A percentile compares a stretch with the other conserved stretches of the same genome.
These are phyloP conservation scores for Coecobrya sp. DNA, from an alignment of 2,888 invertebrate genomes.

Conservation along the genomic window DNA sequence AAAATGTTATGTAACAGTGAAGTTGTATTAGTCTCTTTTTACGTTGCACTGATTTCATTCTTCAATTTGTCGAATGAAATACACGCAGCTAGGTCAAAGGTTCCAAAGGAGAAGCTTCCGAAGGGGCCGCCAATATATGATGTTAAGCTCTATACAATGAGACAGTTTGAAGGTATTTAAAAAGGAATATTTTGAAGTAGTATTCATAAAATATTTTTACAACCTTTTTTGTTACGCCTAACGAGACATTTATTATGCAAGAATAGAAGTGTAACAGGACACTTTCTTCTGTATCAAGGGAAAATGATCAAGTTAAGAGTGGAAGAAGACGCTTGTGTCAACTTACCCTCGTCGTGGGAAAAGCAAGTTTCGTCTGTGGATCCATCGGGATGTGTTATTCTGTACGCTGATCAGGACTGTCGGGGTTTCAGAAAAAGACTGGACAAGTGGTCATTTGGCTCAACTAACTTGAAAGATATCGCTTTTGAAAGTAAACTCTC, in stretches of 20 bases:
- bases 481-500: slow-evolving; percentile 81
- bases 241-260: too few species aligned
- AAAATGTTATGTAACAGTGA: slow-evolving; percentile 54
- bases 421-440: slow-evolving; percentile 81
- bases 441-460: slow-evolving; percentile 82
- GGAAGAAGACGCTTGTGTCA: slow-evolving; percentile 71
- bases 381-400: slow-evolving; percentile 79
- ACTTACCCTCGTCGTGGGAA: slow-evolving; percentile 78
- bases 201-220: too few species aligned
- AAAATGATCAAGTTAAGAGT: slow-evolving; percentile 81
- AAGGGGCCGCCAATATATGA: slow-evolving; percentile 73
- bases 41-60: slow-evolving; percentile 2
- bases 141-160: slow-evolving; percentile 77
- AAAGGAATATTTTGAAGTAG: neutral
- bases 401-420: slow-evolving; percentile 82
- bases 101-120: slow-evolving; percentile 64
- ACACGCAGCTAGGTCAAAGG: slow-evolving; percentile 43
- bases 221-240: neutral
- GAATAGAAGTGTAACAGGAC: neutral
- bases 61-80: slow-evolving; percentile 40
- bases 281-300: slow-evolving; percentile 47
- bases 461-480: slow-evolving; percentile 82
- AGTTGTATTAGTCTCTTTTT: slow-evolving; percentile 1
- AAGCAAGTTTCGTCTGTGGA: slow-evolving; percentile 81
- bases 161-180: slow-evolving; percentile 81